Base-by-base conservation (phyloP, 2,113 vertebrate genomes). In the Lampris megalopsis region DNA sequence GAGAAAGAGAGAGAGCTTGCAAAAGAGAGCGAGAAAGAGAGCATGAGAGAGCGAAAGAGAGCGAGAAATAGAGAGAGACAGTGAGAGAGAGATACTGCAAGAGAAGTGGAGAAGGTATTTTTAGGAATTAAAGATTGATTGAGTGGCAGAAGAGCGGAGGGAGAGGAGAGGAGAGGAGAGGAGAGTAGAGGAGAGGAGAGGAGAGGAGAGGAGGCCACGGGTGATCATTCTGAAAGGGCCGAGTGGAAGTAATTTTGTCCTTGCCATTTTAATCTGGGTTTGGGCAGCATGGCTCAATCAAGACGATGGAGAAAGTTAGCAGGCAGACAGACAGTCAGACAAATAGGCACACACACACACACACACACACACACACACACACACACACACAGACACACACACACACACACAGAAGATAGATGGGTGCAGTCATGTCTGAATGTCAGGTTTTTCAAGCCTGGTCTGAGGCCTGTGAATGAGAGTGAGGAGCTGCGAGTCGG, bases 121-220 rank as follows among this genome's bases (percentile, higher is more conserved):
- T 84, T 79, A 80, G 75, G 77, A 83, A 79, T 81, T 67, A 87
- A 80, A 80, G 73, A 82, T 85, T 86, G 86, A 86, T 88, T 74
- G 73, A 79, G 69, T 81, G 58, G 54, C 2, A 37, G 78, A 81
- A 83, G 75, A 80, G 77, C 62, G 75, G 50, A 67, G 59, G 63
- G 13, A n/a, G n/a, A n/a, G n/a, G n/a, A n/a, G n/a, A n/a, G n/a
- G n/a, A 45, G 45, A 48, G 24, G 41, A 4, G 43, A 52, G 79
- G 67, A 77, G 58, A 59, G 56, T 65, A 63, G 24, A 41, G 74
- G 66, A 73, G 77, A 9, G 73, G 41, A 53, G 63, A 48, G 56
- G 50, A 72, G 73, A 79, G 50, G 79, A 60, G 76, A 79, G 64
- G 68, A 69, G 60, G 68, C 57, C 71, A 79, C 4, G 53, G 63